Conservation (phyloP, 2,888 invertebrate genomes). For the Nasonovia ribisnigri region DNA sequence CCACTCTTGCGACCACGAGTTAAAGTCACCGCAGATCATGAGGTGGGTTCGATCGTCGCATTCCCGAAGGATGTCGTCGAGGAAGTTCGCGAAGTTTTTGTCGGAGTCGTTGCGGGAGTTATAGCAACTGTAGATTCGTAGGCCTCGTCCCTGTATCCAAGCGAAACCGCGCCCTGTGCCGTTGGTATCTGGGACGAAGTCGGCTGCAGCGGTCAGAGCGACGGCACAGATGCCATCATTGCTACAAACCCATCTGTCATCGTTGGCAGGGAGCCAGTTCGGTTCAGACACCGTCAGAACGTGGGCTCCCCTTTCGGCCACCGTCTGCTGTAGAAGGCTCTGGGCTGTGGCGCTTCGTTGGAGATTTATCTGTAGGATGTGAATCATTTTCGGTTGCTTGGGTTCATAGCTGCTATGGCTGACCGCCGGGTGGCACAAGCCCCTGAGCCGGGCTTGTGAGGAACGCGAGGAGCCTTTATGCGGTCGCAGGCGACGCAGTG, state of each 20-base stretch:
- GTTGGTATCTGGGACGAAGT: neutral
- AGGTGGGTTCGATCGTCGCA: neutral
- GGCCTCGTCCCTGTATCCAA: neutral
- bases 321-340: neutral
- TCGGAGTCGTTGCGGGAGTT: too few relatives aligned
- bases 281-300: neutral
- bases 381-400: neutral
- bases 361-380: neutral
- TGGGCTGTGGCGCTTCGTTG: neutral
- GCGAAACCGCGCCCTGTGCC: neutral
- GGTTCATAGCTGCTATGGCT: neutral
- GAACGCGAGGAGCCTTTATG: accelerated
- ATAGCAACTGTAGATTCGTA: too few relatives aligned
- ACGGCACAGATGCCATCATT: neutral
- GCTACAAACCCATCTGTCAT: neutral
- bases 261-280: neutral
- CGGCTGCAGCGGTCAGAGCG: neutral
- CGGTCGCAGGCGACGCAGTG: neutral
- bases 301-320: neutral
- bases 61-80: too few relatives aligned
- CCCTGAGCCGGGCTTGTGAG: neutral
- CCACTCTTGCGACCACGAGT: neutral
- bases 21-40: neutral
- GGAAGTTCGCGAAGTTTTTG: too few relatives aligned
- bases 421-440: neutral